Evolutionary conservation across 2,113 vertebrate genomes (phyloP), one percentile per base, ranked within the genome.

Genomic region (Rostratula benghalensis): DNA sequence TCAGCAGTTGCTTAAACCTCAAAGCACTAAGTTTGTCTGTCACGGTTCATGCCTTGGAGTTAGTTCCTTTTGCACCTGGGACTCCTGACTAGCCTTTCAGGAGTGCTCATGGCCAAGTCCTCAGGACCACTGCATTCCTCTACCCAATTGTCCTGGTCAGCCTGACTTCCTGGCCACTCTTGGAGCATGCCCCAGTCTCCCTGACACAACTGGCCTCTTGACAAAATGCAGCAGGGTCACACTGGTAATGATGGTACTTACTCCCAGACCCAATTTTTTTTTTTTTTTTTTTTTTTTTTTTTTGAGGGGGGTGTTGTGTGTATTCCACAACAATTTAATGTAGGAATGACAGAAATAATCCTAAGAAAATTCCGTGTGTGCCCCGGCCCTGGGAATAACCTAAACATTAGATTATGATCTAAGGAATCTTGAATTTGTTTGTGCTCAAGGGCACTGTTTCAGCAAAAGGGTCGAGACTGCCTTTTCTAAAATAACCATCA

Each of bases 391-490:
- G 93, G 91, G 95, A 95, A 95, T 94, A 96, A 94, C 30, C 45
- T 93, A 85, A 93, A 91, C 78, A 76, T 79, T 60, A 96, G 94
- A 93, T 95, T 96, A 79, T 87, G 87, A 96, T 95, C 95, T 95
- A 84, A 95, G 73, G 89, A 94, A 95, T 96, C 94, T 76, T 91
- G 78, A 80, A 85, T 88, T 94, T 59, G 35, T 90, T 94, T 95
- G 77, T 91, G 93, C 93, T 96, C 77, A 94, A 88, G 93, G 95
- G 95, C 92, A 96, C 89, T 91, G 63, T 95, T 97, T 96, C 84
- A 94, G 94, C 59, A 95, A 41, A 95, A 89, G 81, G 95, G 93
- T 96, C 77, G 37, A 95, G 84, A 83, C 60, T 93, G 87, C 85
- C 70, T 95, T 83, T 95, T 91, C 85, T 86, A 73, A 93, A 95